Base-by-base conservation (phyloP, 2,797 vertebrate species). In the Melanogrammus aeglefinus region DNA sequence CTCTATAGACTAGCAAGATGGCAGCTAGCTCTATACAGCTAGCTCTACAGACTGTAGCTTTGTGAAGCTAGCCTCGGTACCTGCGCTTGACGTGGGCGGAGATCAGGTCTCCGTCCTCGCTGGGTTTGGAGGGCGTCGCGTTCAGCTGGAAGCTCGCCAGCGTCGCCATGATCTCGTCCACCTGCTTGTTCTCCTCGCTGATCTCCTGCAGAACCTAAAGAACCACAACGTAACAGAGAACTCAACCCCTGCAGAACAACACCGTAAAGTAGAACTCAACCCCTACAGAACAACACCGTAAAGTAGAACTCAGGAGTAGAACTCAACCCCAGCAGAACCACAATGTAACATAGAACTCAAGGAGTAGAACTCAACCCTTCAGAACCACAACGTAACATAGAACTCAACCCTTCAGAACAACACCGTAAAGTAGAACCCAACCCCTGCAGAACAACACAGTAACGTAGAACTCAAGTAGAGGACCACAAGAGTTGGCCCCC, bases 201-300 rank as follows among this genome's bases (percentile, higher is more conserved):
- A 99, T 97, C 91, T 99, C 97, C 82, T 99, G 96, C 95, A 96
- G 97, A 91, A 98, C 89, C 97, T 99, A 86, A 95, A 96, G 97
- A 90, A 98, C 88, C 35, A 36, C 35, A 36, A 2, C 27, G 24
- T 41, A 41, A 24, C 4, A n/a, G 24, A 29, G 66, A 27, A 69
- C 27, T 69, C 27, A 69, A 27, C 6, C 35, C 35, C 35, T 35
- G 6, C 35, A 38, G 38, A 38, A 38, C 38, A 6, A 38, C 38
- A 7, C 38, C 6, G 7, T 38, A 38, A 38, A 9, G 6, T 4
- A 35, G 35, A 6, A 35, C 35, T 35, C 35, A 35, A 35, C 35
- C 35, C 35, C 35, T 35, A 0, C 8, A 38, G 36, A 38, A 8
- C 36, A 6, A 38, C 36, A 8, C 36, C 0, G 6, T 38, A 38